phyloP scores from a whole-genome alignment of 2,888 invertebrate species.

The Ectemnius lituratus region DNA sequence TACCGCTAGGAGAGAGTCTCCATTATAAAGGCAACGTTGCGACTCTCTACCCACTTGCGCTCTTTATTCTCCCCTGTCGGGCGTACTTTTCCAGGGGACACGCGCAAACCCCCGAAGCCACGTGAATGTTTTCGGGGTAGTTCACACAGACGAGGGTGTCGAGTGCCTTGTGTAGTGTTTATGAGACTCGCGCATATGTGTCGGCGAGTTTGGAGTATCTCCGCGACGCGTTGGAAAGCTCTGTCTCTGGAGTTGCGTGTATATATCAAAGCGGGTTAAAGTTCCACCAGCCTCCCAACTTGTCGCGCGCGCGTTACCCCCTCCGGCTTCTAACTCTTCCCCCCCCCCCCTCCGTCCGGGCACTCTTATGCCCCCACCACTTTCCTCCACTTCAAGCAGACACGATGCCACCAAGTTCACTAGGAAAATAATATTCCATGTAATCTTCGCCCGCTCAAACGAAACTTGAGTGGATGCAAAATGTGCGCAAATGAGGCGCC shows the following conservation, averaged over 20 bases:
- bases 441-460: conserved; percentile 68
- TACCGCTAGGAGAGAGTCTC: conserved; percentile 25
- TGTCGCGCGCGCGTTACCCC: conserved; percentile 5
- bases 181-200: conserved; percentile 3
- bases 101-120: too few relatives aligned
- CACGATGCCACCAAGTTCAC: conserved; percentile 38
- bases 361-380: background rate
- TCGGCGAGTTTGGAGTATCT: conserved; percentile 16
- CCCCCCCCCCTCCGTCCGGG: too few relatives aligned
- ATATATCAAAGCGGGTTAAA: conserved; percentile 62
- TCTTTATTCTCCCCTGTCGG: background rate
- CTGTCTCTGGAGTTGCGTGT: conserved; percentile 40
- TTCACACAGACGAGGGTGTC: too few relatives aligned
- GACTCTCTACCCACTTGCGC: background rate
- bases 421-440: conserved; percentile 68
- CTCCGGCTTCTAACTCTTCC: conserved; percentile 25
- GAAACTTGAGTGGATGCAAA: conserved; percentile 69
- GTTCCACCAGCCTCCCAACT: conserved; percentile 17
- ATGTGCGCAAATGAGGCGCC: conserved; percentile 67
- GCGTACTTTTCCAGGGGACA: too few relatives aligned
- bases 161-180: too few relatives aligned
- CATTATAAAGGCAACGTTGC: conserved; percentile 44
- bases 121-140: too few relatives aligned
- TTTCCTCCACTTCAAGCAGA: conserved; percentile 22
- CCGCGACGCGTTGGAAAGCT: too few relatives aligned